These are phyloP conservation scores for Psittacula echo DNA, from an alignment of 2,797 vertebrate species.

Conservation along the genomic window DNA sequence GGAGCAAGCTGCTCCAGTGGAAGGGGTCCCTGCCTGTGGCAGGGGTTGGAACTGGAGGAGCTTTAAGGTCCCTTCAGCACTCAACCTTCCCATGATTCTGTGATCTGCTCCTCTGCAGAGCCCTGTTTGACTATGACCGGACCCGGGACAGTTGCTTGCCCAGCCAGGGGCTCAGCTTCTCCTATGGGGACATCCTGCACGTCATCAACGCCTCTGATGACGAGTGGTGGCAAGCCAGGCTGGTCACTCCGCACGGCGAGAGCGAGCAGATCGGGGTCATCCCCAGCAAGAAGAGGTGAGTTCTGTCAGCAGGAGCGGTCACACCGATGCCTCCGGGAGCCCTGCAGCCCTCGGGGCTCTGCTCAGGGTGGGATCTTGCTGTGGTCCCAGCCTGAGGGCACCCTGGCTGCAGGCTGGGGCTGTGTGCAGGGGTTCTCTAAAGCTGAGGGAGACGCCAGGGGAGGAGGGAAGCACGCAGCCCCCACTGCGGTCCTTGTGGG, in stretches of 20 bases:
- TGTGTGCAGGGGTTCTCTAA: not conserved
- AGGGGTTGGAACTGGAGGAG: not conserved
- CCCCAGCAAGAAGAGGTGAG: slow-evolving; percentile 98
- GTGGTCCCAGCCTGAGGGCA: not conserved
- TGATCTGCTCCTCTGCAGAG: slow-evolving; percentile 77
- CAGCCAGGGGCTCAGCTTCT: slow-evolving; percentile 98
- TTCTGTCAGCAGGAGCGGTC: not conserved
- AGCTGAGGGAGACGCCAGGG: not conserved
- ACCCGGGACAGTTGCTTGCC: slow-evolving; percentile 98
- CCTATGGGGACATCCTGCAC: slow-evolving; percentile 96
- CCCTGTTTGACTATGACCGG: slow-evolving; percentile 97
- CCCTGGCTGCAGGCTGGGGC: not conserved
- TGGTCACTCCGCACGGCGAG: slow-evolving; percentile 97
- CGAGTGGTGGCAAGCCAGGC: slow-evolving; percentile 98
- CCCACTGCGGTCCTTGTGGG: not conserved
- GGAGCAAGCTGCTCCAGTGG: not conserved
- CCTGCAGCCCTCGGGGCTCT: not conserved
- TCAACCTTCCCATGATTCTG: not conserved
- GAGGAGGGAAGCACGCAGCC: not conserved
- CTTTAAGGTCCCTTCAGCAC: not conserved
- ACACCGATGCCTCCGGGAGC: rapidly evolving
- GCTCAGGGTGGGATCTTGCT: not conserved
- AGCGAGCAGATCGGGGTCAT: slow-evolving; percentile 99
- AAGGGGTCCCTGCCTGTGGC: not conserved
- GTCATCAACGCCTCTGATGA: slow-evolving; percentile 99